A percentile compares a stretch with the other conserved stretches of the same genome.
Conservation (phyloP, 2,113 vertebrate genomes). For the Theristicus caerulescens region DNA sequence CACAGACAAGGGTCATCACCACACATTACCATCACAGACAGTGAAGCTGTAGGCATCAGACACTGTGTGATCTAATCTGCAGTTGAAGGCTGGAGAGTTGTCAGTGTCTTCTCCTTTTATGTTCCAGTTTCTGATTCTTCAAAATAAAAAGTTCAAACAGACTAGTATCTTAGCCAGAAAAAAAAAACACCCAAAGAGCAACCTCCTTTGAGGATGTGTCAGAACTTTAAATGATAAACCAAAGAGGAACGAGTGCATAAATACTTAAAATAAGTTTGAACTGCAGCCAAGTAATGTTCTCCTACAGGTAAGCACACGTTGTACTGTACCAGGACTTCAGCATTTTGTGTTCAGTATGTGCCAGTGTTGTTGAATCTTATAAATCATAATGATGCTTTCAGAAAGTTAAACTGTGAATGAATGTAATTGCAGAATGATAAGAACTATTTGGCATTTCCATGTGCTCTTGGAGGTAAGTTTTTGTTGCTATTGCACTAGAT, state of each 20-base stretch:
- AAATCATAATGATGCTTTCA: background rate
- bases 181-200: background rate
- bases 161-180: background rate
- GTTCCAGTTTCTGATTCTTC: conserved; percentile 14
- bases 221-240: conserved; percentile 4
- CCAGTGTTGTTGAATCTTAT: background rate
- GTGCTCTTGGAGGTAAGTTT: background rate
- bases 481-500: background rate
- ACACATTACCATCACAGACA: background rate
- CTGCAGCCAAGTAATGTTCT: background rate
- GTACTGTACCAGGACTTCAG: background rate
- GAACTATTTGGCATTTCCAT: background rate
- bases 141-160: conserved; percentile 30
- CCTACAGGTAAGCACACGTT: background rate
- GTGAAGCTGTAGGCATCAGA: background rate
- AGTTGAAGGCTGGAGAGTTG: background rate
- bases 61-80: background rate
- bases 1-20: background rate
- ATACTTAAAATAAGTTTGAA: conserved; percentile 1
- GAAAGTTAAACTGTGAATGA: background rate
- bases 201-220: background rate
- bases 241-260: background rate
- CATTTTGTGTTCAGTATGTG: background rate
- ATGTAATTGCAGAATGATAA: background rate
- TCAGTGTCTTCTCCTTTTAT: background rate